Base-by-base conservation (phyloP, 2,888 invertebrate genomes). In the Sinelater perroti region DNA sequence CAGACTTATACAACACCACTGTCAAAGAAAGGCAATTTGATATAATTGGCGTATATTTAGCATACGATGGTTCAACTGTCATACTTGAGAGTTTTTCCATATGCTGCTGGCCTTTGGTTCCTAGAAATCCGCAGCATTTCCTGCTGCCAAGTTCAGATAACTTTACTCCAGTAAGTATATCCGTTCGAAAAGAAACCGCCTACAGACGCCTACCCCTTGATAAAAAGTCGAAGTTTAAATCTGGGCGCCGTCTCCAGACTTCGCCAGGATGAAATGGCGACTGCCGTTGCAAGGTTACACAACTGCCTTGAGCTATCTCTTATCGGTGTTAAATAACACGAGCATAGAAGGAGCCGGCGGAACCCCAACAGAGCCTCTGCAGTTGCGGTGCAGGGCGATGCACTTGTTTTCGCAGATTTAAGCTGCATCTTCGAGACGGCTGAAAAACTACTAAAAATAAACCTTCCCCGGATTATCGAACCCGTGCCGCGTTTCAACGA, bases 361-460 rank as follows among this genome's bases (percentile, higher is more conserved):
- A 56, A 64, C 64, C 70, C 68, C 65, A 64, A 64, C 50, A 51
- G 66, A 67, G 69, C 68, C 70, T 64, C 66, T 65, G 54, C 64
- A 64, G 40, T 50, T 56, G 53, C 50, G 58, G 55, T 68, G 66
- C 72, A 72, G 74, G 73, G 67, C 71, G 73, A 73, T 74, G 74
- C 73, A 73, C 73, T 73, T 74, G 73, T 73, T 73, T 73, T 72
- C 61, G 69, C 65, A 69, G 70, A 72, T 71, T 72, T 67, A 69
- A 64, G 64, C 63, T 67, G 68, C 70, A 64, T 63, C 54, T 59
- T 60, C 52, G 62, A 65, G 61, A 65, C 64, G 65, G 67, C 58
- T 67, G 70, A 69, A 69, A 68, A 60, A 62, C 59, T 55, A 69
- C 72, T 72, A 72, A 72, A 73, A 72, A 72, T 73, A 72, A 69